phyloP scores from a whole-genome alignment of 1,140 invertebrate genomes.

The Drosophila paulistorum region DNA sequence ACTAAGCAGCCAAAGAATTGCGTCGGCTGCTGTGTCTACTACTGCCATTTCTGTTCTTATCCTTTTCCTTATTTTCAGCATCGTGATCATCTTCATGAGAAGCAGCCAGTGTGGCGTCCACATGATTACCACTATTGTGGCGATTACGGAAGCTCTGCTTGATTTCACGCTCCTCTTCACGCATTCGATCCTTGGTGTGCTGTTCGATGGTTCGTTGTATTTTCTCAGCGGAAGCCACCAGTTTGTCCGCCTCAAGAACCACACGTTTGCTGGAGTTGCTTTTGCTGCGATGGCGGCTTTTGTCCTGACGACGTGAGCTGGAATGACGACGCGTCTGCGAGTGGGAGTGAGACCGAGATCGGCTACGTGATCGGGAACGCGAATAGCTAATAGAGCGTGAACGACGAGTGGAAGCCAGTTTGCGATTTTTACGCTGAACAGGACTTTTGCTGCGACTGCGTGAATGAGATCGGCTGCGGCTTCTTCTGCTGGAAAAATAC shows the following conservation, averaged over 20 bases:
- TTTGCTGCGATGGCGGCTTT: conserved; percentile 31
- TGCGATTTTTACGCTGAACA: conserved; percentile 62
- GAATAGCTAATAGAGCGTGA: conserved; percentile 79
- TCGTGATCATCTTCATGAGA: background rate
- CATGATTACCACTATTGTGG: conserved; percentile 23
- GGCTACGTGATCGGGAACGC: conserved; percentile 64
- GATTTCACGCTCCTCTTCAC: conserved; percentile 72
- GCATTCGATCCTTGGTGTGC: conserved; percentile 73
- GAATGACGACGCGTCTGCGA: conserved; percentile 74
- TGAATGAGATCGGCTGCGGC: conserved; percentile 60
- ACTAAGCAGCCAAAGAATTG: conserved; percentile 53
- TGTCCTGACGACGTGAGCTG: conserved; percentile 31
- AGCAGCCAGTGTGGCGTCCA: conserved; percentile 1
- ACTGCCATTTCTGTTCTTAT: conserved; percentile 32
- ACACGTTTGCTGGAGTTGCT: conserved; percentile 43
- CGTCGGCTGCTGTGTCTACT: conserved; percentile 56
- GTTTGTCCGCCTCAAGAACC: conserved; percentile 69
- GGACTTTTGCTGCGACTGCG: conserved; percentile 65
- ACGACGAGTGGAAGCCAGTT: conserved; percentile 76
- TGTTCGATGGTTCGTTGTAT: conserved; percentile 78
- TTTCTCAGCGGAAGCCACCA: conserved; percentile 73
- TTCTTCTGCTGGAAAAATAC: conserved; percentile 43
- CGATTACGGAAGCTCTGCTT: conserved; percentile 63
- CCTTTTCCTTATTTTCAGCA: conserved; percentile 7
- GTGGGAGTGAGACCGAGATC: conserved; percentile 75